Evolutionary conservation across 2,113 vertebrate species (phyloP).

Genomic region (Pipa parva): DNA sequence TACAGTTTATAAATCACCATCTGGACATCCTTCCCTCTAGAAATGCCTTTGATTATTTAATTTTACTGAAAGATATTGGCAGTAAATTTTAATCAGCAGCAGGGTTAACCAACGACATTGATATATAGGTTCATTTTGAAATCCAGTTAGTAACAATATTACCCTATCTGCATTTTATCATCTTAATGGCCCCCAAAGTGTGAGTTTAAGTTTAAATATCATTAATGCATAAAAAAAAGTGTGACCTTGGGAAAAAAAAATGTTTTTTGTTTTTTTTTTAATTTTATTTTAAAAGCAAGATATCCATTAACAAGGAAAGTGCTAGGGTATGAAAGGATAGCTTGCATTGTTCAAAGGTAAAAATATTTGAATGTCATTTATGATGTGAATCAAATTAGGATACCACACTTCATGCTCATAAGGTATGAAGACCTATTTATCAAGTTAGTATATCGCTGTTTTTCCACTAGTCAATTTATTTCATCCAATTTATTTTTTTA

Average conservation of each 20-base stretch:
- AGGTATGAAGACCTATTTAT: no score
- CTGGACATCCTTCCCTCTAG: conserved; percentile 36
- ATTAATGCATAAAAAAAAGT: not conserved
- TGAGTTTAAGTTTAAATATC: conserved; percentile 25
- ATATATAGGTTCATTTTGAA: conserved; percentile 49
- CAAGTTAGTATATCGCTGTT: no score
- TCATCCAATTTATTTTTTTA: no score
- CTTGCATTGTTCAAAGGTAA: no score
- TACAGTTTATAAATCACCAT: conserved; percentile 49
- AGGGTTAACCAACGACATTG: conserved; percentile 44
- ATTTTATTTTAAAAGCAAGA: no score
- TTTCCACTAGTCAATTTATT: no score
- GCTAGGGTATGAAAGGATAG: no score
- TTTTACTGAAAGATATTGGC: conserved; percentile 39
- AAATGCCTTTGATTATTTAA: conserved; percentile 48
- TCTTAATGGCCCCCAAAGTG: conserved; percentile 36
- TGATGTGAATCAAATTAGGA: no score
- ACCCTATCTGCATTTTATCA: conserved; percentile 11
- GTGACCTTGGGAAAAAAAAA: not conserved
- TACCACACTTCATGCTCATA: no score
- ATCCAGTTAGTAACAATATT: not conserved
- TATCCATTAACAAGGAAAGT: no score
- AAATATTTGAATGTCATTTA: no score
- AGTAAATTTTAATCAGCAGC: conserved; percentile 49
- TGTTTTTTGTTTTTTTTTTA: no score